Evolutionary conservation across 2,113 vertebrate species (phyloP).

Genomic region (Parus major): DNA sequence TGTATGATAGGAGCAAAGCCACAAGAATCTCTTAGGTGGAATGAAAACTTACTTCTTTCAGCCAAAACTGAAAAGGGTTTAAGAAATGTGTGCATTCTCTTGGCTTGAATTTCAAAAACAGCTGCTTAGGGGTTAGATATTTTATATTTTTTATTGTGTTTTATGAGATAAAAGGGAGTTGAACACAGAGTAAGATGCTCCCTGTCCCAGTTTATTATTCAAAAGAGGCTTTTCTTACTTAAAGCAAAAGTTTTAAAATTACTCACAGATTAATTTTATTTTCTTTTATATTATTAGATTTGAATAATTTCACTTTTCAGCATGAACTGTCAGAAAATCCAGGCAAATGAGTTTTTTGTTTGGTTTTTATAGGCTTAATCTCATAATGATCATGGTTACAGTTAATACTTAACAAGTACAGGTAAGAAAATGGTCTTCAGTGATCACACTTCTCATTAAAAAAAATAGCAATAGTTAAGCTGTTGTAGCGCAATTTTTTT

Average conservation of each 20-base stretch:
- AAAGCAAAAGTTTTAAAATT: neutral
- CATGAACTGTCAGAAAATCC: constrained; percentile 15
- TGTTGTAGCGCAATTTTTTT: neutral
- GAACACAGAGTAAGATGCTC: neutral
- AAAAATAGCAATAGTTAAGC: neutral
- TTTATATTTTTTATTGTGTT: neutral
- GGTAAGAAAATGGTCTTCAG: constrained; percentile 1
- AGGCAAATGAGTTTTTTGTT: neutral
- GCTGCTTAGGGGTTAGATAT: neutral
- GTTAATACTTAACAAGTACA: constrained; percentile 8
- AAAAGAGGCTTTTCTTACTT: neutral
- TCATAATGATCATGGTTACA: neutral
- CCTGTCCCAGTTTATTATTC: neutral
- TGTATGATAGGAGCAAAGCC: neutral
- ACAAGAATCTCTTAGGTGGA: neutral
- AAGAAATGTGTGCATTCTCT: neutral
- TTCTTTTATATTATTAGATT: neutral
- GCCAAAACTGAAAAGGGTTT: neutral
- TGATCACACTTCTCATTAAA: neutral
- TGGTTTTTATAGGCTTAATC: neutral
- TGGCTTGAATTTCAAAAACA: neutral
- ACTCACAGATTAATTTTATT: constrained; percentile 10
- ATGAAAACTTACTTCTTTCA: constrained; percentile 4
- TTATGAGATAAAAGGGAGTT: neutral
- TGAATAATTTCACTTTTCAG: neutral